phyloP scores from a whole-genome alignment of 2,113 vertebrate genomes.

The Calidris pygmaea region DNA sequence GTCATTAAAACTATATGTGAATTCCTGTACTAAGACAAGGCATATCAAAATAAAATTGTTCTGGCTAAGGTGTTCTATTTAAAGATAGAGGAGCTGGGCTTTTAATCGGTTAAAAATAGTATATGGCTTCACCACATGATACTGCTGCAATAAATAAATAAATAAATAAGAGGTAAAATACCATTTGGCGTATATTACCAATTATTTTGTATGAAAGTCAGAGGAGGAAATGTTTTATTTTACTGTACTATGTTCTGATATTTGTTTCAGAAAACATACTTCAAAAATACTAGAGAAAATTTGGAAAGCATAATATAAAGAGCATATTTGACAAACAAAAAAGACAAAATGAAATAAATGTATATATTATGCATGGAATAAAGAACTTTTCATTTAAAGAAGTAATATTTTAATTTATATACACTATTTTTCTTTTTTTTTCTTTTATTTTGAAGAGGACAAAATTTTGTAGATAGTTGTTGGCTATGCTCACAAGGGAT shows the following conservation, averaged over 20 bases:
- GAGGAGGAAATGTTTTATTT: not conserved
- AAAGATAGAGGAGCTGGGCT: not conserved
- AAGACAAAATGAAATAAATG: not conserved
- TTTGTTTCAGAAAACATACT: not conserved
- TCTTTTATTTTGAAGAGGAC: not conserved
- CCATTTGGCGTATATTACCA: fast-evolving
- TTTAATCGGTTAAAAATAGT: not conserved
- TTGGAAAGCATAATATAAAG: not conserved
- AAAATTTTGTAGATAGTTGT: not conserved
- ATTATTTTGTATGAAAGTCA: not conserved
- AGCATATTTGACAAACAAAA: not conserved
- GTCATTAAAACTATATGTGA: not conserved
- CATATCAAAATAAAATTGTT: not conserved
- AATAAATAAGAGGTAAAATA: not conserved
- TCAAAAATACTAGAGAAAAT: not conserved
- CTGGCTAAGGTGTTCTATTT: not conserved
- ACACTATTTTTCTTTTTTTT: not conserved
- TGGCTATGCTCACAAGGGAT: not conserved
- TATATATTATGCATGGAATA: not conserved
- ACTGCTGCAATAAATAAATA: not conserved
- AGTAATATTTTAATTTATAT: not conserved
- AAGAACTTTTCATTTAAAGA: not conserved
- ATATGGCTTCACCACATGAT: not conserved
- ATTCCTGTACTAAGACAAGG: not conserved
- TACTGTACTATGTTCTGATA: not conserved